A percentile compares a stretch with the other conserved stretches of the same genome.
Evolutionary conservation across 1,140 invertebrate species (phyloP).

Genomic region (Neomicropteryx cornuta): DNA sequence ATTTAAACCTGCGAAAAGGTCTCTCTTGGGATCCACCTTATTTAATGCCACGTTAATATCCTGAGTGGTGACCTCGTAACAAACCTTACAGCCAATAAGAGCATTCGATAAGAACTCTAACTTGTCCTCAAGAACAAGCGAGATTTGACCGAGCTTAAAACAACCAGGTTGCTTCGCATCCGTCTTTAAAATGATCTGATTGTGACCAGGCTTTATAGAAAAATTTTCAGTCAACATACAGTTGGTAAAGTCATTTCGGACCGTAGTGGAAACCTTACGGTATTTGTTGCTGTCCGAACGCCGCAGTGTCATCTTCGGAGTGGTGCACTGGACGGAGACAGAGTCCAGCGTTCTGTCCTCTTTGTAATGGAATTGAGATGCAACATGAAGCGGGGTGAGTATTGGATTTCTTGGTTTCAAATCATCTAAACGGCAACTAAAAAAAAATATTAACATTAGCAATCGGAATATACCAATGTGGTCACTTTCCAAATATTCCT

Average conservation of each 20-base stretch:
- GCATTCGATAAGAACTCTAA: conserved; percentile 52
- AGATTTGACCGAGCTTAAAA: conserved; percentile 48
- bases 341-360: conserved; percentile 64
- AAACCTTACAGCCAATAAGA: conserved; percentile 26
- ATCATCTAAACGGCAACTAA: conserved; percentile 43
- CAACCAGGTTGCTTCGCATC: conserved; percentile 45
- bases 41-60: conserved; percentile 36
- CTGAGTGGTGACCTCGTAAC: conserved; percentile 32
- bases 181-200: conserved; percentile 51
- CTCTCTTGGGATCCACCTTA: conserved; percentile 43
- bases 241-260: conserved; percentile 50
- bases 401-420: conserved; percentile 45
- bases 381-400: conserved; percentile 50
- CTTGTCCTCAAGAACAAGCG: conserved; percentile 44
- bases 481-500: too few relatives aligned
- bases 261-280: conserved; percentile 39
- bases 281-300: conserved; percentile 47
- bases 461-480: not conserved
- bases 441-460: conserved; percentile 14
- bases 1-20: conserved; percentile 57
- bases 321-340: conserved; percentile 50
- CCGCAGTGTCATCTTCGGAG: conserved; percentile 42
- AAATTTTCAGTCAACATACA: conserved; percentile 43
- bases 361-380: conserved; percentile 62
- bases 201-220: conserved; percentile 54